Percentiles rank a stretch among this genome's conserved stretches.
phyloP scores from a whole-genome alignment of 1,140 invertebrate species.

The Zelostemma sp. region DNA sequence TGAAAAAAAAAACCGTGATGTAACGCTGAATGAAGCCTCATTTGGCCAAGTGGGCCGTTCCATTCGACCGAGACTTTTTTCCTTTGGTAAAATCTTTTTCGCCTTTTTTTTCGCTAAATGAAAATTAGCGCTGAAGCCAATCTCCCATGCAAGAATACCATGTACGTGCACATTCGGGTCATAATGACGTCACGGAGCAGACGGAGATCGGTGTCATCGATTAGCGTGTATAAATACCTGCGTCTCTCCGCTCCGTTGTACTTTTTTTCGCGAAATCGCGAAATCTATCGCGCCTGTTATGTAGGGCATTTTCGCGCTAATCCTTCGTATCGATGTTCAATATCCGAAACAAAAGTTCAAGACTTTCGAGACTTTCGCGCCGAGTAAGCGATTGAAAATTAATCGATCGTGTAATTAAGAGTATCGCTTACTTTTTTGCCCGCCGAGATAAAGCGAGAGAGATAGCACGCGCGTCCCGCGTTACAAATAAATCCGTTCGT shows the following conservation, averaged over 20 bases:
- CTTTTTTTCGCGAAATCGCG: conserved; percentile 13
- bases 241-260: conserved; percentile 22
- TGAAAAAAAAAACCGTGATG: conserved; percentile 7
- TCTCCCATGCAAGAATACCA: too few species aligned
- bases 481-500: conserved; percentile 30
- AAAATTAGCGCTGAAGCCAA: conserved; percentile 29
- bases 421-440: too few species aligned
- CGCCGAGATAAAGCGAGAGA: too few species aligned
- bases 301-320: too few species aligned
- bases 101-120: conserved; percentile 28
- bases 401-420: too few species aligned
- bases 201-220: conserved; percentile 47
- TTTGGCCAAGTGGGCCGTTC: background rate
- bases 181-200: conserved; percentile 37
- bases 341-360: too few species aligned
- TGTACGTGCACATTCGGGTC: conserved; percentile 43
- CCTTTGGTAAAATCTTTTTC: background rate
- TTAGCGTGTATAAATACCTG: conserved; percentile 47
- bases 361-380: too few species aligned
- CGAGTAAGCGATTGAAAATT: too few species aligned
- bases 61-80: background rate
- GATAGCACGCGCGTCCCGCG: background rate
- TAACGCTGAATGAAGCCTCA: background rate
- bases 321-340: too few species aligned
- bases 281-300: conserved; percentile 6